Base-by-base conservation (phyloP, 2,888 invertebrate species). In the Lasioglossum oenotherae region DNA sequence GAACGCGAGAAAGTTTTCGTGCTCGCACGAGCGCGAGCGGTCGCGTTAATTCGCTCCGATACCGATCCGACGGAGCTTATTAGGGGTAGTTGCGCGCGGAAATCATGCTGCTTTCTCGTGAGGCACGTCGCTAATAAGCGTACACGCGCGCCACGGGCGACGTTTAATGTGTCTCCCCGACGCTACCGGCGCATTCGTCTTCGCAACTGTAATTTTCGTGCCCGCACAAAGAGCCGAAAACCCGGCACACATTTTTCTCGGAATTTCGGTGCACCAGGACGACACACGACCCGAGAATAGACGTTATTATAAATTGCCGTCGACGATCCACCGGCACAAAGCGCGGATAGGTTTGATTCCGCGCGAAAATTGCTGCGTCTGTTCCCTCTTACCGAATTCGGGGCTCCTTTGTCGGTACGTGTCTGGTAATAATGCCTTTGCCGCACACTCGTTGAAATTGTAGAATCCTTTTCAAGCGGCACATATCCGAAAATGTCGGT, bases 211-310 rank as follows among this genome's bases (percentile, higher is more conserved):
- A 85, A 85, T 86, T 85, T 81, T 49, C 69, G 38, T 6, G 35
- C 3, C 6, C n/a, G 74, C 57, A 71, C 74, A 84, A 84, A 79
- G 85, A 74, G 41, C 67, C 74, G 72, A 72, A 57, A 77, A 84
- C 69, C 57, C 53, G n/a, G 8, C 74, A 85, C 74, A 81, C 73
- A 86, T 85, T 86, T 86, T 86, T 85, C 78, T 49, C 53, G 14
- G 72, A 64, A 74, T 53, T 74, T 78, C 74, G 78, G 74, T 78
- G 74, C 74, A 75, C 71, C 74, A 31, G n/a, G 44, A 69, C 19
- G 79, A 74, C 44, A 41, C 53, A 19, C 27, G 23, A 19, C 23
- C 16, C n/a, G 12, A 73, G 12, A 73, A 44, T 35, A 73, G 73
- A 46, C 78, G 73, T 79, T 83, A 67, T 84, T 79, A 83, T 83